A percentile compares a stretch with the other conserved stretches of the same genome.
These are phyloP conservation scores for Imbricaverruca yamaguchii DNA, from an alignment of 2,888 invertebrate genomes.

Conservation along the genomic window DNA sequence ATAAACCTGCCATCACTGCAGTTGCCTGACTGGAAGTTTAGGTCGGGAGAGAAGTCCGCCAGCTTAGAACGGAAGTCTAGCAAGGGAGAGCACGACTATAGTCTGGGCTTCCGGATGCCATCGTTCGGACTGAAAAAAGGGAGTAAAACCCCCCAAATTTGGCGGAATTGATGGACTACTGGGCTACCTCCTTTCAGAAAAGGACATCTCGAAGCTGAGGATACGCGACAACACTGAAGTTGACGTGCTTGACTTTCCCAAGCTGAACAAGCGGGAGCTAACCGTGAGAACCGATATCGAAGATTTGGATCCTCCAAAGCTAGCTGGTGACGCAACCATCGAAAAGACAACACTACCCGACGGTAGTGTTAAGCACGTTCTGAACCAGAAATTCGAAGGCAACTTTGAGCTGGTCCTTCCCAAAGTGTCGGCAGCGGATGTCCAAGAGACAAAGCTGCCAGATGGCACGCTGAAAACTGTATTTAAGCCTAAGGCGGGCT, in stretches of 20 bases:
- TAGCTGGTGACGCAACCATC: not conserved
- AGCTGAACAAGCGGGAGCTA: not conserved
- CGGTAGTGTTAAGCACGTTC: not conserved
- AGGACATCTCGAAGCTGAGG: not conserved
- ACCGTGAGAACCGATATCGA: not conserved
- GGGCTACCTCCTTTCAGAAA: not conserved
- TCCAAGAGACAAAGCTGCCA: slow-evolving; percentile 24
- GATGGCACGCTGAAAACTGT: slow-evolving; percentile 18
- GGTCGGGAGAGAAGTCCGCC: not conserved
- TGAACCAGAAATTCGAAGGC: slow-evolving; percentile 20
- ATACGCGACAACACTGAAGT: slow-evolving; percentile 12
- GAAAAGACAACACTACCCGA: not conserved
- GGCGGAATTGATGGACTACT: not conserved
- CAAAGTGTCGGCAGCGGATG: slow-evolving; percentile 24
- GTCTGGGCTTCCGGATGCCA: not conserved
- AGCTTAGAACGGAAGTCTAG: not conserved
- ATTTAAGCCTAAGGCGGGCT: slow-evolving; percentile 1
- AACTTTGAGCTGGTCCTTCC: slow-evolving; percentile 25
- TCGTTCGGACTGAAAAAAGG: not conserved
- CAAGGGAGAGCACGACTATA: not conserved
- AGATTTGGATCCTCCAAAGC: not conserved
- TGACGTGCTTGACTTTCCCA: not conserved
- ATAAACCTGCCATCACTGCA: not conserved
- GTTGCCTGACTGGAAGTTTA: slow-evolving; percentile 10
- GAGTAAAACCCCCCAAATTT: not conserved